Conservation (phyloP, 2,797 vertebrate species). For the Leptoclinus maculatus region DNA sequence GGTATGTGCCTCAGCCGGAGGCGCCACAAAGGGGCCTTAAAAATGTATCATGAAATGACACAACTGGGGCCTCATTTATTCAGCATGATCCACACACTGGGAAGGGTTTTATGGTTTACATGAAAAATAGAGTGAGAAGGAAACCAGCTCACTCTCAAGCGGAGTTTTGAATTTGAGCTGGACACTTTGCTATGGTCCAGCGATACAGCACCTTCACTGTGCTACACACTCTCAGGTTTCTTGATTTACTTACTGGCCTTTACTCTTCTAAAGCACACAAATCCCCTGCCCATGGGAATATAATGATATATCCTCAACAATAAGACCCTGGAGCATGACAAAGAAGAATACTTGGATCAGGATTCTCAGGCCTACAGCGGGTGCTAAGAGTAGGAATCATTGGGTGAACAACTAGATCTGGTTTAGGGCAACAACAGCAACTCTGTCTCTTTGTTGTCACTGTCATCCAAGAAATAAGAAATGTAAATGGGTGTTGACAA, state of each 20-base stretch:
- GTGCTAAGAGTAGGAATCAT: constrained; percentile 6
- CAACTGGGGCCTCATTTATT: constrained; percentile 57
- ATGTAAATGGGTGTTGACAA: not conserved
- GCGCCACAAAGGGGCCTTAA: constrained; percentile 46
- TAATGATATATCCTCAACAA: not conserved
- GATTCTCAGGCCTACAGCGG: not conserved
- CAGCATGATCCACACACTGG: constrained; percentile 41
- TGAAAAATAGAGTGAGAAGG: constrained; percentile 41
- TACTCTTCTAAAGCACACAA: not conserved
- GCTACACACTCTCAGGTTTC: not conserved
- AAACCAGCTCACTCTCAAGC: constrained; percentile 16
- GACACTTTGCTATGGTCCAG: not conserved
- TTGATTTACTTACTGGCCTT: not conserved
- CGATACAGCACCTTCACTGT: not conserved
- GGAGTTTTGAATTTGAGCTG: constrained; percentile 6
- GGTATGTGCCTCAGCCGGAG: constrained; percentile 27
- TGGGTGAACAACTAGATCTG: constrained; percentile 4
- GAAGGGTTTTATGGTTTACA: constrained; percentile 43
- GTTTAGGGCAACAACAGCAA: constrained; percentile 7
- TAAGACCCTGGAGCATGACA: constrained; percentile 7
- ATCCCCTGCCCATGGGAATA: not conserved
- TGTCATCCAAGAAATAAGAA: constrained; percentile 14
- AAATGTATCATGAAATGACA: constrained; percentile 55
- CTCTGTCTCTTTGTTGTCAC: not conserved
- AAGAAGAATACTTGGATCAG: not conserved